Evolutionary conservation across 1,140 invertebrate species (phyloP).

Genomic region (Drosophila micromelanica): DNA sequence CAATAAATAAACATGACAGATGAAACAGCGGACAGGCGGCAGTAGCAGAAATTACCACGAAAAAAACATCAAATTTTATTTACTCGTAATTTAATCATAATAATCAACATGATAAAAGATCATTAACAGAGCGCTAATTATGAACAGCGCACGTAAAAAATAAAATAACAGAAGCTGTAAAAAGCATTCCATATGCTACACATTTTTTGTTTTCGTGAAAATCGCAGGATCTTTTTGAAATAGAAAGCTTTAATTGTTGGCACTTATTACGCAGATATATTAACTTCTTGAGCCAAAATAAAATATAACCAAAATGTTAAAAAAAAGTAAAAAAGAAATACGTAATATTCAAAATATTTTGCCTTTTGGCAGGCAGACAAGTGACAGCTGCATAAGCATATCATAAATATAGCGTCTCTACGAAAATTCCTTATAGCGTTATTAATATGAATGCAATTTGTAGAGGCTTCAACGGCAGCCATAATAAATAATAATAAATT

Average conservation of each 20-base stretch:
- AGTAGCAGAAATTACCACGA: conserved; percentile 8
- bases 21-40: conserved; percentile 32
- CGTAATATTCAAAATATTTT: conserved; percentile 3
- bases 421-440: conserved; percentile 27
- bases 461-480: conserved; percentile 6
- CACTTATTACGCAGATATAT: background rate
- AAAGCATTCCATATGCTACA: background rate
- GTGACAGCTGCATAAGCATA: conserved; percentile 51
- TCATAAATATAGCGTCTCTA: conserved; percentile 3
- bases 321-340: background rate
- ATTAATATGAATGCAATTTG: conserved; percentile 25
- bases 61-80: conserved; percentile 40
- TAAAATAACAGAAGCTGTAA: conserved; percentile 3
- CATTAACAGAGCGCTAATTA: conserved; percentile 32
- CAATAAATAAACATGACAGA: conserved; percentile 75
- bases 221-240: conserved; percentile 13
- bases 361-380: conserved; percentile 6
- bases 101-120: conserved; percentile 46
- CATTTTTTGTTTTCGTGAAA: background rate
- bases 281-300: background rate
- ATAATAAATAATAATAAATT: conserved; percentile 44
- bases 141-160: conserved; percentile 10
- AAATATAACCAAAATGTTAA: background rate
- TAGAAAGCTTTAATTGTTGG: background rate
- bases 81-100: conserved; percentile 47